phyloP scores from a whole-genome alignment of 2,888 invertebrate species.

The Lampropteryx suffumata region DNA sequence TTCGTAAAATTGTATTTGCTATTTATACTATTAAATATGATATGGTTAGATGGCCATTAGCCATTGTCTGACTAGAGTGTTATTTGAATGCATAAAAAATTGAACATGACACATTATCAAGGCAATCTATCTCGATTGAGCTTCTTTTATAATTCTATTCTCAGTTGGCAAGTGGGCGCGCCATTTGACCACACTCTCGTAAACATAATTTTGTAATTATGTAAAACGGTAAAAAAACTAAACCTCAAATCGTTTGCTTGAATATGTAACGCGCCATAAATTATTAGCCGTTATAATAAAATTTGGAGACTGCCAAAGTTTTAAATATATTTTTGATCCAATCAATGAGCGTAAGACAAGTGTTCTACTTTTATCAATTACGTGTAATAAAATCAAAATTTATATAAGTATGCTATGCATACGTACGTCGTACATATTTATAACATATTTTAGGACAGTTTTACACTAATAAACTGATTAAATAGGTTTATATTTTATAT shows the following conservation, averaged over 20 bases:
- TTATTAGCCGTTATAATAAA: constrained; percentile 73
- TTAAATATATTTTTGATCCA: constrained; percentile 58
- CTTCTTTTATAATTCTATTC: constrained; percentile 61
- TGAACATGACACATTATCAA: constrained; percentile 71
- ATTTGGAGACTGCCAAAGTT: constrained; percentile 67
- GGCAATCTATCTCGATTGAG: constrained; percentile 66
- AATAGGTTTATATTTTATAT: too few species aligned
- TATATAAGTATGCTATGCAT: too few species aligned
- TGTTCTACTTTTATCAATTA: constrained; percentile 69
- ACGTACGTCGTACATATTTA: too few species aligned
- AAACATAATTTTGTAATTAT: constrained; percentile 80
- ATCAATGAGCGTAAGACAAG: constrained; percentile 58
- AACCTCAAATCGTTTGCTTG: constrained; percentile 69
- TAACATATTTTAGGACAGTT: too few species aligned
- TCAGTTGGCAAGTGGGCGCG: constrained; percentile 65
- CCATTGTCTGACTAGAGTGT: constrained; percentile 55
- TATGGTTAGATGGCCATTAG: constrained; percentile 59
- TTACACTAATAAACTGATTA: too few species aligned
- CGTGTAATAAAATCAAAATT: constrained; percentile 49
- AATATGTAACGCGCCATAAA: constrained; percentile 77
- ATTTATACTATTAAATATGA: constrained; percentile 40
- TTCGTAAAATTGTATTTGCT: constrained; percentile 14
- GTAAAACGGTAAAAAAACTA: constrained; percentile 74
- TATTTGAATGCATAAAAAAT: constrained; percentile 60
- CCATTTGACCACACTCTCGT: constrained; percentile 56